Percentiles rank a stretch among this genome's conserved stretches.
Evolutionary conservation across 2,888 invertebrate genomes (phyloP).

Genomic region (Rhagonycha fulva): DNA sequence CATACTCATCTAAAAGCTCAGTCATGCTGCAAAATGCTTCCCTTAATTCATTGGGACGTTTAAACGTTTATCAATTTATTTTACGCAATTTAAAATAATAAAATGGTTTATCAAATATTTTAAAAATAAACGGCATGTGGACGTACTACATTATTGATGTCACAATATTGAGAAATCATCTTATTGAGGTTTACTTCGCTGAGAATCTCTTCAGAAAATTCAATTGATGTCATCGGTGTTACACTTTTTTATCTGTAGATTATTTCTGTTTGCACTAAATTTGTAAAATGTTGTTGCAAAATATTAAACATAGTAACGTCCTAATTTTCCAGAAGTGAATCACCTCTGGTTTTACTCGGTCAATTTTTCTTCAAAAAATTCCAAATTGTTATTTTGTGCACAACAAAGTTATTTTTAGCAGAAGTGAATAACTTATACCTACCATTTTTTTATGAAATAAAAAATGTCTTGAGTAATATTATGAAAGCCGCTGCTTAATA

Average conservation of each 20-base stretch:
- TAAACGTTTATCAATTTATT: background rate
- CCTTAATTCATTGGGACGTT: background rate
- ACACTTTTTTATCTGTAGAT: background rate
- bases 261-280: background rate
- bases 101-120: background rate
- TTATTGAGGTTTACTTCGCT: background rate
- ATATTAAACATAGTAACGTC: background rate
- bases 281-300: background rate
- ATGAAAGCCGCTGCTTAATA: too few relatives aligned
- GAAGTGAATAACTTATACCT: too few relatives aligned
- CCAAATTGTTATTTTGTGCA: background rate
- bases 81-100: background rate
- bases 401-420: too few relatives aligned
- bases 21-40: background rate
- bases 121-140: background rate
- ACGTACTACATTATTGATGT: background rate
- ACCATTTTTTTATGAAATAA: too few relatives aligned
- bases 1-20: background rate
- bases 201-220: background rate
- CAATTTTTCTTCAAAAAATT: background rate
- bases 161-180: background rate
- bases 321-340: background rate
- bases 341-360: background rate
- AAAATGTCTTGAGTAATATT: too few relatives aligned
- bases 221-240: background rate